phyloP scores from a whole-genome alignment of 2,888 invertebrate genomes.

The Craniophora ligustri region DNA sequence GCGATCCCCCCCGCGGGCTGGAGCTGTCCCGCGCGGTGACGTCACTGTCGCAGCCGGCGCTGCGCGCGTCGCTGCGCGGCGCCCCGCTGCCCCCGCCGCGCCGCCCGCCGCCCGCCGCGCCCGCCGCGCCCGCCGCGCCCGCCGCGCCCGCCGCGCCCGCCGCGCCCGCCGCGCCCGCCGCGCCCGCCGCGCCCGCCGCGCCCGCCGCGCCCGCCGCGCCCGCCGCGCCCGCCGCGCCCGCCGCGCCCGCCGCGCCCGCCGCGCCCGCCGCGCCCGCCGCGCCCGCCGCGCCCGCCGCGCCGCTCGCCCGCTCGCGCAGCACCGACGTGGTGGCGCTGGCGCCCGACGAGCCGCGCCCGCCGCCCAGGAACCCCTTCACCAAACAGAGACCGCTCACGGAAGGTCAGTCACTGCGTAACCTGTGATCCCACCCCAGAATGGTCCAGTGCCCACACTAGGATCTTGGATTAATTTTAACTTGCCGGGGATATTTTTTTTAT shows the following conservation, averaged over 20 bases:
- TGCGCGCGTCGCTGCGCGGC: constrained; percentile 69
- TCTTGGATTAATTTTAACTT: too few relatives aligned
- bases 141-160: constrained; percentile 66
- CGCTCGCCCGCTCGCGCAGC: constrained; percentile 76
- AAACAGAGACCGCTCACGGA: constrained; percentile 66
- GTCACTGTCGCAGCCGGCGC: constrained; percentile 70
- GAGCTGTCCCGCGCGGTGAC: constrained; percentile 68
- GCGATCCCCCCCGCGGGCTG: constrained; percentile 65
- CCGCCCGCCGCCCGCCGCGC: constrained; percentile 35
- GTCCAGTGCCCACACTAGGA: too few relatives aligned
- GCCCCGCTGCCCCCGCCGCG: constrained; percentile 52
- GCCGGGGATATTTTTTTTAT: too few relatives aligned
- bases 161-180: constrained; percentile 64
- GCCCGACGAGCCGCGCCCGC: constrained; percentile 67
- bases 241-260: constrained; percentile 59
- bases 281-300: constrained; percentile 57
- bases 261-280: constrained; percentile 49
- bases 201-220: constrained; percentile 71
- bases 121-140: constrained; percentile 71
- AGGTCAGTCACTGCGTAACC: constrained; percentile 61
- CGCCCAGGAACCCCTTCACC: constrained; percentile 64
- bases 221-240: constrained; percentile 72
- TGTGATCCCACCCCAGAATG: too few relatives aligned
- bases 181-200: constrained; percentile 71
- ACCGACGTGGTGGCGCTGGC: constrained; percentile 63